Evolutionary conservation across 2,797 vertebrate species (phyloP).

Genomic region (Myotis findleyi): DNA sequence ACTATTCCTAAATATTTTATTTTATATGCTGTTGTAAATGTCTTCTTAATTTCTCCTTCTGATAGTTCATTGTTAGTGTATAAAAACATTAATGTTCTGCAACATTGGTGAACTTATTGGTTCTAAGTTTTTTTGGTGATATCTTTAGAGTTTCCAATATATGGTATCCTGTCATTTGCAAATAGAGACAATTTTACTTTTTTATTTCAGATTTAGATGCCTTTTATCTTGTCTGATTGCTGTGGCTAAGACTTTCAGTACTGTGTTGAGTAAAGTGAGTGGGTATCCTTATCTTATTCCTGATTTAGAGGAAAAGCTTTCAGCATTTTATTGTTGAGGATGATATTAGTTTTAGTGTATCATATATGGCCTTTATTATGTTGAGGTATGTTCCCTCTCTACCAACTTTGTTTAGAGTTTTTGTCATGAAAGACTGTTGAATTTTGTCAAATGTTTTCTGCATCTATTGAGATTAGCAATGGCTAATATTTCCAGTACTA

Average conservation of each 20-base stretch:
- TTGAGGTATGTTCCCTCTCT: neutral
- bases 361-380: neutral
- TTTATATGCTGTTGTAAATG: no score
- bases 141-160: neutral
- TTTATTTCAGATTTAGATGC: neutral
- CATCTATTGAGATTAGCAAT: neutral
- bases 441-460: neutral
- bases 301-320: neutral
- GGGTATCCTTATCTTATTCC: neutral
- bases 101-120: neutral
- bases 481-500: no score
- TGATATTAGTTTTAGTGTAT: neutral
- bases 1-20: no score
- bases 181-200: neutral
- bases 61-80: neutral
- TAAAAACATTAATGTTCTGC: neutral
- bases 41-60: constrained; percentile 10
- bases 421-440: neutral
- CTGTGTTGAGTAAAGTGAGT: neutral
- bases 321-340: neutral
- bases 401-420: neutral
- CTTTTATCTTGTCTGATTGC: neutral
- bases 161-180: neutral
- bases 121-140: neutral
- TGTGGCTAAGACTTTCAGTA: neutral